These are phyloP conservation scores for Cassiopea andromeda DNA, from an alignment of 30 jellyfish, hydroid and myxozoan genomes.

Conservation along the genomic window DNA sequence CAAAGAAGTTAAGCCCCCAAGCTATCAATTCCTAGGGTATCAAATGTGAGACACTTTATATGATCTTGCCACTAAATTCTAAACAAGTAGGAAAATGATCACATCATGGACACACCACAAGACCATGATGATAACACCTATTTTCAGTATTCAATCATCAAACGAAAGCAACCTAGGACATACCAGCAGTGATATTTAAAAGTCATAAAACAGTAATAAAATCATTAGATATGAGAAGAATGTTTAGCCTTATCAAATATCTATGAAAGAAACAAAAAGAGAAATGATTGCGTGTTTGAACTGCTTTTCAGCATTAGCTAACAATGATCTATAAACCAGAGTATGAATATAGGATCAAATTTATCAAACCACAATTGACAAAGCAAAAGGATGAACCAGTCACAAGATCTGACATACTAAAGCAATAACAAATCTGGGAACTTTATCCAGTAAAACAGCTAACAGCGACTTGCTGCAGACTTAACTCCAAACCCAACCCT, in stretches of 20 bases:
- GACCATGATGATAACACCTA: not conserved
- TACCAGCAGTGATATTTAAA: not conserved
- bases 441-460: too few relatives aligned
- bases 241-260: not conserved
- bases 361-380: too few relatives aligned
- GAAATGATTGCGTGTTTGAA: not conserved
- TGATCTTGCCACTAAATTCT: not conserved
- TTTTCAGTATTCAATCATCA: not conserved
- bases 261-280: not conserved
- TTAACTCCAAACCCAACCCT: too few relatives aligned
- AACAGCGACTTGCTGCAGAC: too few relatives aligned
- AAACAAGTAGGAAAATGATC: not conserved
- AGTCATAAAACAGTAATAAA: not conserved
- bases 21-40: not conserved
- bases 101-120: not conserved
- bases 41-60: not conserved
- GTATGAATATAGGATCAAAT: too few relatives aligned
- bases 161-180: not conserved
- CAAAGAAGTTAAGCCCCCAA: not conserved
- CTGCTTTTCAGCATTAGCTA: not conserved
- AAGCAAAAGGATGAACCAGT: too few relatives aligned
- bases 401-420: too few relatives aligned
- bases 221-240: not conserved
- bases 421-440: too few relatives aligned
- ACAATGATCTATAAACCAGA: not conserved